These are phyloP conservation scores for Philhelius pedissequus DNA, from an alignment of 2,888 invertebrate species.

Conservation along the genomic window DNA sequence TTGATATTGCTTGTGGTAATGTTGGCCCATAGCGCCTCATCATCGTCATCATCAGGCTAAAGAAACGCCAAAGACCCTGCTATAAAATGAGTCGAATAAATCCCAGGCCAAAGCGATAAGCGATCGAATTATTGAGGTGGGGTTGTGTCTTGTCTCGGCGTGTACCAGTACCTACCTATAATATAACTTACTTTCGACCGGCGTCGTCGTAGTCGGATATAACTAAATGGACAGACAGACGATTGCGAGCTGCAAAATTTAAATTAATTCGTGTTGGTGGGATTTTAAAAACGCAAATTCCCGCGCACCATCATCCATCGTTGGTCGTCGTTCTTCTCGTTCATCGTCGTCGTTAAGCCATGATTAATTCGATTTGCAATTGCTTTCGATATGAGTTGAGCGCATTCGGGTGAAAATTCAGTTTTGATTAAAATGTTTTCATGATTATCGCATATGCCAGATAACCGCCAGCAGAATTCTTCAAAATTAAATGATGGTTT, in stretches of 20 bases:
- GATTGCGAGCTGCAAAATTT: conserved; percentile 37
- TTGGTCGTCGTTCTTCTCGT: neutral
- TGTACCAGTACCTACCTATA: neutral
- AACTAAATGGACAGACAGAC: neutral
- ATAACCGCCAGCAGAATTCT: conserved; percentile 6
- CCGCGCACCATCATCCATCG: conserved; percentile 7
- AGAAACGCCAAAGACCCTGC: conserved; percentile 37
- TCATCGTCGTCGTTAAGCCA: conserved; percentile 49
- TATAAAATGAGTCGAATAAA: conserved; percentile 46
- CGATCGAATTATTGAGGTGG: conserved; percentile 62
- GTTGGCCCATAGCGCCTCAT: conserved; percentile 57
- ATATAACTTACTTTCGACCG: conserved; percentile 13
- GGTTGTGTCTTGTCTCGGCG: conserved; percentile 25
- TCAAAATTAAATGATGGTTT: neutral
- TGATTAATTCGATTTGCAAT: conserved; percentile 66
- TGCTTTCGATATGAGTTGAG: conserved; percentile 52
- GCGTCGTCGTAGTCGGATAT: neutral
- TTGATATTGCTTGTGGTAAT: conserved; percentile 19
- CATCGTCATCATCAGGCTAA: conserved; percentile 48
- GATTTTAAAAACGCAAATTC: conserved; percentile 42
- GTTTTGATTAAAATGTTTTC: conserved; percentile 53
- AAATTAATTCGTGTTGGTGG: conserved; percentile 52
- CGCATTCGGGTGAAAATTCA: conserved; percentile 55
- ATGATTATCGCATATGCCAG: conserved; percentile 25
- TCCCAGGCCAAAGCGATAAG: conserved; percentile 51